Base-by-base conservation (phyloP, 2,113 vertebrate genomes). In the Panthera leo region DNA sequence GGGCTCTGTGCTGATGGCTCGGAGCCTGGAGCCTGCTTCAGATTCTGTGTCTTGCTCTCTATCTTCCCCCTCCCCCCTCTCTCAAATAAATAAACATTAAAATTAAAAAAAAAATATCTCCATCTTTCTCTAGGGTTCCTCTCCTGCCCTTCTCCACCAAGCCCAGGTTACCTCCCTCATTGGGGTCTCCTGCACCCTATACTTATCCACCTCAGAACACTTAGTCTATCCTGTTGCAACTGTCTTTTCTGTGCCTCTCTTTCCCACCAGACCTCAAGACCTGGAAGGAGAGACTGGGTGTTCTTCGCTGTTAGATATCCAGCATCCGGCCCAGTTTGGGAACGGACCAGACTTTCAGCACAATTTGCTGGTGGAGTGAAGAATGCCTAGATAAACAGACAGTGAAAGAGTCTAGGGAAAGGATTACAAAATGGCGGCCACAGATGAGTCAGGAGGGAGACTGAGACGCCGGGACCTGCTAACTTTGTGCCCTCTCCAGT, bases 371-470 rank as follows among this genome's bases (percentile, higher is more conserved):
- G 15, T 6, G 48, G 51, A 25, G 18, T 12, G 65, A 53, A 68
- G 12, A 34, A 4, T 0, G 0, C 8, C 1, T 3, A 34, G 68
- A 34, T 16, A 10, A 4, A 6, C 1, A 71, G n/a, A 9, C 4
- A 5, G 29, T 1, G 2, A 10, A 29, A 61, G 45, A 34, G n/a
- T 29, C 31, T 25, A 14, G 82, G 51, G 36, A 61, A 84, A 27
- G 10, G 39, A 53, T 27, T n/a, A n/a, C 71, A 65, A 65, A 16
- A 61, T 14, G 53, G 91, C 1, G 0, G 89, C 67, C 68, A 0
- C 11, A 14, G 48, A 23, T 25, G 0, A 1, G 5, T 48, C 1
- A 25, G 27, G n/a, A 5, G 2, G 36, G 23, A 48, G 14, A 10
- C 55, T 2, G 78, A 21, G 83, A 13, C 39, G 39, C 27, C 42